Base-by-base conservation (phyloP, 2,888 invertebrate genomes). In the Sinhomidia bicolor region DNA sequence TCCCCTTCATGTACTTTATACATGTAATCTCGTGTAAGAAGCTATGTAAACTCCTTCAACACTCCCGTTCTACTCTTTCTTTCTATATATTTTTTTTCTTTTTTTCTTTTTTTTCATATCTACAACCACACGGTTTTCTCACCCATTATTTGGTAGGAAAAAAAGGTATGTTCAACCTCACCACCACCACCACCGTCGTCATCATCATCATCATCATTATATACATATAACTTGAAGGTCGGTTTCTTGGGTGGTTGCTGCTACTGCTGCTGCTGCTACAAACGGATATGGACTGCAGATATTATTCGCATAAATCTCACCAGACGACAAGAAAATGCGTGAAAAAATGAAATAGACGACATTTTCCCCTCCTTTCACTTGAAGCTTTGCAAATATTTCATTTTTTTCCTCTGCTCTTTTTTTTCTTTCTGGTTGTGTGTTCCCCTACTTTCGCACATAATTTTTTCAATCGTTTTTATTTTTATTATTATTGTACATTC, bases 251-350 rank as follows among this genome's bases (percentile, higher is more conserved):
- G 54, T 51, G 29, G 76, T 26, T 1, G 74, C 1, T 20, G 41
- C n/a, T 6, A 5, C 29, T 5, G 54, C 14, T 71, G 44, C 12
- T 47, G 47, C 12, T 47, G 20, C 14, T 76, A 87, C 74, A 87
- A 36, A 54, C 68, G 83, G 62, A 88, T 78, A 57, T 88, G 83
- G 85, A 85, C 80, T 90, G 88, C 85, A 90, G 90, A 90, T 91
- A 91, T 91, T 91, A 91, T 91, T 91, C 90, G 90, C 90, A 91
- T 91, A 91, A 91, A 91, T 91, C 91, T 91, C 89, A 89, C 90
- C 29, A 85, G 84, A 89, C 90, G 91, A 91, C 90, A 91, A 88
- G 89, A 85, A 90, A 90, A 90, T 90, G 90, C 88, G 90, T 90
- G 89, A 89, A 91, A 91, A 91, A 91, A 90, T 91, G 90, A 90